Conservation (phyloP, 2,113 vertebrate genomes). For the Grammomys surdaster region DNA sequence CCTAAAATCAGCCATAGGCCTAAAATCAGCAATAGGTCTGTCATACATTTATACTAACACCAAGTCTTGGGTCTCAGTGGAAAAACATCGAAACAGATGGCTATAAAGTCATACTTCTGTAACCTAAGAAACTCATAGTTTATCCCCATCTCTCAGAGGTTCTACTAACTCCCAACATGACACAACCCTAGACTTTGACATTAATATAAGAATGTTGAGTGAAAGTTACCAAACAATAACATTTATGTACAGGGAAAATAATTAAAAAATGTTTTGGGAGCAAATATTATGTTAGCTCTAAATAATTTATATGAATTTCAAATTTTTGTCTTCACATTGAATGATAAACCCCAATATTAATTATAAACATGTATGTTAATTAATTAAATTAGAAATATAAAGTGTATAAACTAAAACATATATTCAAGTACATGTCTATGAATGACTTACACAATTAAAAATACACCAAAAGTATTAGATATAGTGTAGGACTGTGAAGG, state of each 20-base stretch:
- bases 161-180: too few relatives aligned
- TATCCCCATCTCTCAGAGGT: accelerated
- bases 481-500: too few relatives aligned
- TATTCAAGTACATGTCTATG: not conserved
- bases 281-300: not conserved
- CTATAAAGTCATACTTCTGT: not conserved
- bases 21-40: too few relatives aligned
- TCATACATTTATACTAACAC: too few relatives aligned
- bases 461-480: not conserved
- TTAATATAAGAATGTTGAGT: not conserved
- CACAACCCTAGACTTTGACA: not conserved
- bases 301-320: not conserved
- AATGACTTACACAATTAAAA: not conserved
- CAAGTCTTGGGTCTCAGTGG: too few relatives aligned
- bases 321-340: not conserved
- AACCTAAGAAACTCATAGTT: not conserved
- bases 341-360: not conserved
- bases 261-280: not conserved
- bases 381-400: not conserved
- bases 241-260: not conserved
- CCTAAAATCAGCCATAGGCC: too few relatives aligned
- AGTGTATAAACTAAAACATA: not conserved
- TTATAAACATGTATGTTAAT: not conserved
- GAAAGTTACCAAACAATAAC: not conserved
- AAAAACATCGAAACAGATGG: too few relatives aligned